Percentiles rank a stretch among this genome's conserved stretches.
These are phyloP conservation scores for Sander lucioperca DNA, from an alignment of 2,113 vertebrate genomes.

Conservation along the genomic window DNA sequence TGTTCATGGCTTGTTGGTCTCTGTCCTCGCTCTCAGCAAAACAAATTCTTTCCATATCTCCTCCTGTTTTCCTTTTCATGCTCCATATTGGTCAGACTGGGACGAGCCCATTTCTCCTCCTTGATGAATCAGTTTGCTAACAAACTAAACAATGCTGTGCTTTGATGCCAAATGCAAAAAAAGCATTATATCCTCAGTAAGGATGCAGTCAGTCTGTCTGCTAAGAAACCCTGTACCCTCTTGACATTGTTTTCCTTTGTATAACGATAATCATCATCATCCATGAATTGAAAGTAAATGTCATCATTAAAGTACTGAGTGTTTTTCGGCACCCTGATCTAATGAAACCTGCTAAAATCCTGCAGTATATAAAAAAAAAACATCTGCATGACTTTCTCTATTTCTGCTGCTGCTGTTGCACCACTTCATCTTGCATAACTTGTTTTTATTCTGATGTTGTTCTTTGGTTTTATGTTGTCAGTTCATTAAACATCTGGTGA, in stretches of 20 bases:
- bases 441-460: conserved; percentile 14
- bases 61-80: conserved; percentile 45
- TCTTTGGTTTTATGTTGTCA: conserved; percentile 8
- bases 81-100: conserved; percentile 31
- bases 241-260: background rate
- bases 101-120: conserved; percentile 26
- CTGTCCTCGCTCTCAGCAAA: conserved; percentile 51
- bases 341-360: background rate
- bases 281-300: background rate
- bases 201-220: conserved; percentile 14
- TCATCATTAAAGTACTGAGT: background rate
- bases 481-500: conserved; percentile 34
- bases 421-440: background rate
- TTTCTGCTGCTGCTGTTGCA: conserved; percentile 5
- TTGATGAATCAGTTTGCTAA: conserved; percentile 45
- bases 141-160: conserved; percentile 57
- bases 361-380: background rate
- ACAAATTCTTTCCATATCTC: conserved; percentile 68
- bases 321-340: background rate
- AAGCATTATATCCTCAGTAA: conserved; percentile 34
- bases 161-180: conserved; percentile 47
- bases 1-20: conserved; percentile 18
- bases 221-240: background rate
- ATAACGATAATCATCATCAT: background rate
- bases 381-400: background rate